Conservation (phyloP, 2,888 invertebrate genomes). For the Amblyjoppa fuscipennis region DNA sequence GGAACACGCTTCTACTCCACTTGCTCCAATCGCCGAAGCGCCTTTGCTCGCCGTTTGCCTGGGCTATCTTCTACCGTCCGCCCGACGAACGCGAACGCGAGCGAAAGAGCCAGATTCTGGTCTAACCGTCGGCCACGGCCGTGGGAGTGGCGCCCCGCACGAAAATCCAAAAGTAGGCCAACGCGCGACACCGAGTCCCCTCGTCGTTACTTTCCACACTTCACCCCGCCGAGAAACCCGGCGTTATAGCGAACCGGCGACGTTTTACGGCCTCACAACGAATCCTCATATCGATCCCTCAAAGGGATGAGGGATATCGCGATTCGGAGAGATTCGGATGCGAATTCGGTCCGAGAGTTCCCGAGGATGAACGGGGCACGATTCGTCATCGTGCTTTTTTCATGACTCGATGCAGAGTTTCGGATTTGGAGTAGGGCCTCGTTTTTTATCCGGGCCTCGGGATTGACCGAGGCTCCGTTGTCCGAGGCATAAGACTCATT, state of each 20-base stretch:
- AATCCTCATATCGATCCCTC: conserved; percentile 58
- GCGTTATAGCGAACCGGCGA: conserved; percentile 5
- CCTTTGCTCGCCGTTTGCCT: conserved; percentile 23
- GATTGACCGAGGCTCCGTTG: too few relatives aligned
- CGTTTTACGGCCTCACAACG: conserved; percentile 52
- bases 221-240: conserved; percentile 10
- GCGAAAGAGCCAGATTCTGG: conserved; percentile 16
- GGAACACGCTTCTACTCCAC: conserved; percentile 38
- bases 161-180: conserved; percentile 68
- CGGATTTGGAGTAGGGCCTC: too few relatives aligned
- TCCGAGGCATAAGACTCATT: too few relatives aligned
- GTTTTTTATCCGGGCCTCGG: too few relatives aligned
- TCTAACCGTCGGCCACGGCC: conserved; percentile 28
- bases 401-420: neutral
- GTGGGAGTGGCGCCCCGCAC: conserved; percentile 43
- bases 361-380: neutral
- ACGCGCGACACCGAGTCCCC: conserved; percentile 38
- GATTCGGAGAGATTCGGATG: neutral
- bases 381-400: neutral
- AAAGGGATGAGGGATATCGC: conserved; percentile 27
- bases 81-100: neutral
- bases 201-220: conserved; percentile 35
- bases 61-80: neutral
- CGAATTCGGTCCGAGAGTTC: neutral
- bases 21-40: conserved; percentile 7